Base-by-base conservation (phyloP, 2,888 invertebrate genomes). In the Cephus pulcher region DNA sequence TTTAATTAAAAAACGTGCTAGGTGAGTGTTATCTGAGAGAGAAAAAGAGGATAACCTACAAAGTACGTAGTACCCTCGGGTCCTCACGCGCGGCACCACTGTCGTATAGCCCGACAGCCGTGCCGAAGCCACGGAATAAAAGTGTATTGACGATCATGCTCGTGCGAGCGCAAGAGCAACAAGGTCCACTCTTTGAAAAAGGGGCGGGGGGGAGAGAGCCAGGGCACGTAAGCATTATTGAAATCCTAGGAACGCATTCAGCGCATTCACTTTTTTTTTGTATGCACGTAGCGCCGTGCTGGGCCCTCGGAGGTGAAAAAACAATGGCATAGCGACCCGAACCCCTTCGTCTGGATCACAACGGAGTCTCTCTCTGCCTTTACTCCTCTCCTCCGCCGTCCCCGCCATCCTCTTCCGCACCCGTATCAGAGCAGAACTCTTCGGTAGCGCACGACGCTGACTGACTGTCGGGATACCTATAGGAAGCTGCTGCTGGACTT, bases 401-500 rank as follows among this genome's bases (percentile, higher is more conserved):
- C 76, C 71, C 80, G 73, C 69, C 77, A 74, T 79, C 79, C 81
- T 83, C 83, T 33, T 32, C 12, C 12, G n/a, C 70, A 6, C 0
- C 70, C n/a, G 70, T 33, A 33, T 4, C 9, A 30, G 70, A 40
- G 37, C 12, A 4, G 12, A 76, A 80, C 74, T 74, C 77, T 76
- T 76, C 34, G 34, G 74, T 69, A 81, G 74, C 34, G 75, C 76
- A n/a, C 70, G 40, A 33, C 76, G 33, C 80, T 80, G 80, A 81
- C 83, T 35, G 33, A 34, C 74, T n/a, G 74, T 34, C 34, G 37
- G 37, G 37, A 12, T 40, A 40, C 15, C 37, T 15, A 40, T 15
- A 40, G 85, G 85, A 87, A 87, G 88, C 85, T 40, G 12, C 85
- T 86, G 88, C 84, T 79, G 81, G 86, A 82, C 84, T 79, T 79